A percentile compares a stretch with the other conserved stretches of the same genome.
Evolutionary conservation across 2,113 vertebrate genomes (phyloP).

Genomic region (Takifugu flavidus): DNA sequence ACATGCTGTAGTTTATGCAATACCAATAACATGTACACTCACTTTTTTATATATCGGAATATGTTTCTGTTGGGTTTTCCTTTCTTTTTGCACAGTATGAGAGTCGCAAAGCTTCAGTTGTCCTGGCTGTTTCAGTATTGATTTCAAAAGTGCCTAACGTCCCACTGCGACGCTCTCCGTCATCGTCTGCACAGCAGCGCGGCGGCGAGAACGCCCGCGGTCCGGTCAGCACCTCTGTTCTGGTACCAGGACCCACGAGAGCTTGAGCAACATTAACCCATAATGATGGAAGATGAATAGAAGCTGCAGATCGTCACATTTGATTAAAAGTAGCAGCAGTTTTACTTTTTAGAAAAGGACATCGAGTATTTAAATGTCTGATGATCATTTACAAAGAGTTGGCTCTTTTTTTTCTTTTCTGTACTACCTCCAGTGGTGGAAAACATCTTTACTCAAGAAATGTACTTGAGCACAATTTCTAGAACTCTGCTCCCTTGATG

Average conservation of each 20-base stretch:
- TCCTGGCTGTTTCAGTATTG: background rate
- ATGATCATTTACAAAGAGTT: too few relatives aligned
- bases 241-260: too few relatives aligned
- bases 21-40: background rate
- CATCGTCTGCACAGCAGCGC: too few relatives aligned
- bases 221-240: too few relatives aligned
- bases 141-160: background rate
- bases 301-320: background rate
- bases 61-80: background rate
- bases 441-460: background rate
- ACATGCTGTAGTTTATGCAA: background rate
- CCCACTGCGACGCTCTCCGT: background rate
- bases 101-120: background rate
- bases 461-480: background rate
- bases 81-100: background rate
- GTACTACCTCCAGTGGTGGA: background rate
- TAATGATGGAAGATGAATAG: too few relatives aligned
- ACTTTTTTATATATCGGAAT: background rate
- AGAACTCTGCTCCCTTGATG: background rate
- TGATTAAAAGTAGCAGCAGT: background rate
- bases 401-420: background rate
- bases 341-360: too few relatives aligned
- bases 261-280: too few relatives aligned
- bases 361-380: background rate
- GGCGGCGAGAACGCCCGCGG: too few relatives aligned